A percentile compares a stretch with the other conserved stretches of the same genome.
These are phyloP conservation scores for Passerculus sandwichensis DNA, from an alignment of 2,797 vertebrate species.

Conservation along the genomic window DNA sequence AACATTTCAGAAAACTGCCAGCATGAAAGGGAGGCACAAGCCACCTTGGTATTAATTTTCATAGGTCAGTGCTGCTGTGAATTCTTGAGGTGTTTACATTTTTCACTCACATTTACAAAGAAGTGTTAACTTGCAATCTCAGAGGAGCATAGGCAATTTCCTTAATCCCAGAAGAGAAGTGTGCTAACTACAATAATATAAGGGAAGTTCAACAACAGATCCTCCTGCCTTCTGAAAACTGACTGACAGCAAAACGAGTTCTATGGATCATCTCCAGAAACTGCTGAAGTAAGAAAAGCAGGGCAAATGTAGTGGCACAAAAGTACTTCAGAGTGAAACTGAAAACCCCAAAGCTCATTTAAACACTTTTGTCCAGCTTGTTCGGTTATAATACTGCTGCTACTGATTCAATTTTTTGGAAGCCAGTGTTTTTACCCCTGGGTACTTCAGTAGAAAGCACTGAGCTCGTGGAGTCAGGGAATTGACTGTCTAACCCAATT, in stretches of 20 bases:
- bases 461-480: neutral
- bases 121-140: neutral
- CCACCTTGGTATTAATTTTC: neutral
- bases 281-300: neutral
- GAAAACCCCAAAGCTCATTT: neutral
- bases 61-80: neutral
- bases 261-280: neutral
- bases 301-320: neutral
- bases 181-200: neutral
- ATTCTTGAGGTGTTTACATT: slow-evolving; percentile 2
- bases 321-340: neutral
- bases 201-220: neutral
- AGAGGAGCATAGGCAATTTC: neutral
- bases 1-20: neutral
- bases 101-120: neutral
- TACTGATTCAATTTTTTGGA: neutral
- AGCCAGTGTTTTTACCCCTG: neutral
- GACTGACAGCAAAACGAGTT: neutral
- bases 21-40: neutral
- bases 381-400: neutral
- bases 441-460: neutral
- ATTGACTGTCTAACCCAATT: neutral
- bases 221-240: neutral
- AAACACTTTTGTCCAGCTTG: neutral
- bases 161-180: neutral